A percentile compares a stretch with the other conserved stretches of the same genome.
Evolutionary conservation across 2,888 invertebrate genomes (phyloP).

Genomic region (Mylabris sibirica): DNA sequence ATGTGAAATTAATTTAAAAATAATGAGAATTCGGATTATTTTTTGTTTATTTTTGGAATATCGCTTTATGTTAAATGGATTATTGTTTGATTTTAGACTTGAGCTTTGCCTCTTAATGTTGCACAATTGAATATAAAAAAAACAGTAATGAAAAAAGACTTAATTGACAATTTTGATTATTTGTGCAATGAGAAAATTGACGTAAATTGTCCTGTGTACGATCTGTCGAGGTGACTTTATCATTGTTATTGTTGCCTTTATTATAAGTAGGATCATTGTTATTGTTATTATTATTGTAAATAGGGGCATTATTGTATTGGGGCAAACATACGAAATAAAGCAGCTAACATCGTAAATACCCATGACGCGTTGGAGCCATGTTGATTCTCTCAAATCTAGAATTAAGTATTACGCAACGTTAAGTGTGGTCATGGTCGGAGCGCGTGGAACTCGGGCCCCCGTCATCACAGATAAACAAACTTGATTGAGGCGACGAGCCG

Average conservation of each 20-base stretch:
- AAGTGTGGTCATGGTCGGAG: constrained; percentile 54
- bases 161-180: constrained; percentile 3
- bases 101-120: background rate
- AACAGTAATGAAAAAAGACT: background rate
- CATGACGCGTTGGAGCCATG: constrained; percentile 49
- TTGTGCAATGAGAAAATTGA: constrained; percentile 5
- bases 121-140: background rate
- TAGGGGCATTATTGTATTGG: constrained; percentile 28
- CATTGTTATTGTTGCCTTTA: background rate
- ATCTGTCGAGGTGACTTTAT: constrained; percentile 3
- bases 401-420: constrained; percentile 55
- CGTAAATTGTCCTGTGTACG: background rate
- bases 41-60: background rate
- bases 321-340: constrained; percentile 15
- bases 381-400: constrained; percentile 52
- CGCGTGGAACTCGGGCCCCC: constrained; percentile 44
- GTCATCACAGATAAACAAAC: constrained; percentile 43
- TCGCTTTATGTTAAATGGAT: background rate
- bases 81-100: background rate
- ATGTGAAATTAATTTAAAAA: constrained; percentile 3
- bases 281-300: background rate
- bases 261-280: background rate
- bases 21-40: background rate
- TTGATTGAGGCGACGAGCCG: constrained; percentile 12
- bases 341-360: constrained; percentile 48